Conservation (phyloP, 2,797 vertebrate genomes). For the Schizothorax lantsangensis region DNA sequence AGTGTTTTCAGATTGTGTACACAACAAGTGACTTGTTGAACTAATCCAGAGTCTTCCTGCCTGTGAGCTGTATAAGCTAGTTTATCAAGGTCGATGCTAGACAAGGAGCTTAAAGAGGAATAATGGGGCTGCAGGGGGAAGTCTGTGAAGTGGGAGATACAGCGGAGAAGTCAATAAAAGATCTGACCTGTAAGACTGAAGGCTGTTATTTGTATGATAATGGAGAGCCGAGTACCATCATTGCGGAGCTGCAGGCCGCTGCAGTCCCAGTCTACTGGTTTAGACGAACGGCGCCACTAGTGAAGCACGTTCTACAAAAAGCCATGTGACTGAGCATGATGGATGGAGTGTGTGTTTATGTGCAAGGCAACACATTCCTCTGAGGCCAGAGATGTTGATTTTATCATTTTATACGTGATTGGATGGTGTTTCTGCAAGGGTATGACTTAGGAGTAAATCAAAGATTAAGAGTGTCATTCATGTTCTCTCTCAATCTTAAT, state of each 20-base stretch:
- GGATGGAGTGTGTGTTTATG: conserved; percentile 42
- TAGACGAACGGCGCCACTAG: conserved; percentile 39
- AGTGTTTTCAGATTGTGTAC: neutral
- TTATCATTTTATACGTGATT: conserved; percentile 34
- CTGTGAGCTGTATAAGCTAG: conserved; percentile 2
- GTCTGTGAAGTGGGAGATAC: conserved; percentile 49
- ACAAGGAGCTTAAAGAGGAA: conserved; percentile 41
- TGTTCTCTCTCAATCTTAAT: conserved; percentile 2
- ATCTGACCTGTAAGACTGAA: conserved; percentile 70
- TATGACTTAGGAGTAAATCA: conserved; percentile 17
- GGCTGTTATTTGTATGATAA: conserved; percentile 76
- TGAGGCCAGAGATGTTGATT: conserved; percentile 24
- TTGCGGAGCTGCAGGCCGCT: conserved; percentile 28
- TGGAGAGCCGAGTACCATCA: conserved; percentile 57
- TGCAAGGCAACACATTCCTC: neutral
- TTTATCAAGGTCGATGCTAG: conserved; percentile 39
- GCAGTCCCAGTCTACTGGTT: conserved; percentile 61
- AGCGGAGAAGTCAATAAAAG: conserved; percentile 66
- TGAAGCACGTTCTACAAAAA: conserved; percentile 45
- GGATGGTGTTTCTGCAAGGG: conserved; percentile 12
- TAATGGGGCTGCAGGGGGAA: conserved; percentile 20
- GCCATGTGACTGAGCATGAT: conserved; percentile 24
- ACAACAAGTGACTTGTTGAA: conserved; percentile 30
- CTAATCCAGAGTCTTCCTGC: conserved; percentile 20
- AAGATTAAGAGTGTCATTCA: conserved; percentile 20